Evolutionary conservation across 23 tunicate species (phyloP), one percentile per base, ranked within the genome.

Genomic region (Clavelina lepadiformis): DNA sequence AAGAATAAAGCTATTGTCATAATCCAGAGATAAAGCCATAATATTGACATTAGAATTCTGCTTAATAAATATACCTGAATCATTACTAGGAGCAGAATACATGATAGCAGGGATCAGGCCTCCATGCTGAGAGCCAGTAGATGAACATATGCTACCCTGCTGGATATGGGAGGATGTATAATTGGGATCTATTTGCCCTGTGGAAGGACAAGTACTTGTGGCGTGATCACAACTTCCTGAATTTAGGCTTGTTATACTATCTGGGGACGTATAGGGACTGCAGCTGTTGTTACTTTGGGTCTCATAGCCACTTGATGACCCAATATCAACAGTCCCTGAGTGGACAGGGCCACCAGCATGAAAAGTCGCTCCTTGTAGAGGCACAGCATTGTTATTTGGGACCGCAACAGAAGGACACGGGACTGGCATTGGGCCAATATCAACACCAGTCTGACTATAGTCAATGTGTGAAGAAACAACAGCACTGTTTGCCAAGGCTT

Each of bases 201-300:
- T 46, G 3, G 72, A 24, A 21, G 35, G 5, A 20, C 56, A 46
- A 66, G 72, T 46, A 36, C 72, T 46, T 5, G 34, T 66, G 15
- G 72, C 30, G 56, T 31, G 30, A 51, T 76, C 82, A 35, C 73
- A 66, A 21, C 56, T 51, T 33, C 66, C 46, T 2, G 28, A 78
- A 33, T 80, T 49, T 28, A 61, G 13, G 28, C 65, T 54, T 1
- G 74, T 44, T 41, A 47, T 72, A 41, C 81, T 77, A 25, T 89
- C 85, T 4, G 84, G 85, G 29, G 97, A 77, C 7, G 97, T 89
- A 58, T 76, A 89, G 3, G 97, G 97, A 47, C 83, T 75, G 22
- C 79, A 78, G 41, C 89, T 73, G 68, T 73, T 86, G 49, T 76
- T 76, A 36, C 89, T 81, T 63, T 66, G 73, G 20, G 97, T 75